Percentiles rank a stretch among this genome's conserved stretches.
phyloP scores from a whole-genome alignment of 2,113 vertebrate species.

The Coregonus clupeaformis region DNA sequence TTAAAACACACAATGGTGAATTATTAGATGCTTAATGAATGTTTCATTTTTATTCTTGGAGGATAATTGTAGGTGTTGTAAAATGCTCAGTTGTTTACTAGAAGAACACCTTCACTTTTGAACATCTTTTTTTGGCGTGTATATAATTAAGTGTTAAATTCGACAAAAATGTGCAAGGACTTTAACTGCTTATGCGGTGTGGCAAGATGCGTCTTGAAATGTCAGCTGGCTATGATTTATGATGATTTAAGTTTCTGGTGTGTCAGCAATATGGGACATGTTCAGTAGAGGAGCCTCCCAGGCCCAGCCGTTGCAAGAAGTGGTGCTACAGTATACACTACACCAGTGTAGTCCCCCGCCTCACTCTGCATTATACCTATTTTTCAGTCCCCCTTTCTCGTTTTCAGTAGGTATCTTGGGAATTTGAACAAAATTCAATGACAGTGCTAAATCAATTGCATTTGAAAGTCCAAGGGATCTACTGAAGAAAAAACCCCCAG shows the following conservation, averaged over 20 bases:
- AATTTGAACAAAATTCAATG: constrained; percentile 84
- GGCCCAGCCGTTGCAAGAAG: not conserved
- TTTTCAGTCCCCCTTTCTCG: not conserved
- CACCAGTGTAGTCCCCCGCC: not conserved
- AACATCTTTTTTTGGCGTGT: constrained; percentile 22
- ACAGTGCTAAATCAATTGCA: constrained; percentile 81
- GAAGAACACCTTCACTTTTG: constrained; percentile 45
- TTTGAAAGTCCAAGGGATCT: constrained; percentile 83
- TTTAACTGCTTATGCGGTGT: constrained; percentile 53
- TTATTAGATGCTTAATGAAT: constrained; percentile 64
- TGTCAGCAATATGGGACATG: constrained; percentile 67
- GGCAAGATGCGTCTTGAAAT: constrained; percentile 66
- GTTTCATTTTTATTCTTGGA: constrained; percentile 54
- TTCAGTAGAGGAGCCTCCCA: constrained; percentile 37
- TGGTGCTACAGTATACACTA: not conserved
- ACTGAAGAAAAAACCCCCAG: constrained; percentile 62
- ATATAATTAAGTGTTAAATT: constrained; percentile 66
- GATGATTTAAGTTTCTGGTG: constrained; percentile 50
- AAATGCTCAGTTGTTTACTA: constrained; percentile 53
- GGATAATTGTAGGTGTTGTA: constrained; percentile 69
- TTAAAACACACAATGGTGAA: constrained; percentile 55
- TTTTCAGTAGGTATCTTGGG: constrained; percentile 67
- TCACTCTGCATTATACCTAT: constrained; percentile 5
- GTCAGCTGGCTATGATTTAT: constrained; percentile 70
- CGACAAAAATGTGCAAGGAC: constrained; percentile 49